phyloP scores from a whole-genome alignment of 2,888 invertebrate species.

The Protodeltote pygarga region DNA sequence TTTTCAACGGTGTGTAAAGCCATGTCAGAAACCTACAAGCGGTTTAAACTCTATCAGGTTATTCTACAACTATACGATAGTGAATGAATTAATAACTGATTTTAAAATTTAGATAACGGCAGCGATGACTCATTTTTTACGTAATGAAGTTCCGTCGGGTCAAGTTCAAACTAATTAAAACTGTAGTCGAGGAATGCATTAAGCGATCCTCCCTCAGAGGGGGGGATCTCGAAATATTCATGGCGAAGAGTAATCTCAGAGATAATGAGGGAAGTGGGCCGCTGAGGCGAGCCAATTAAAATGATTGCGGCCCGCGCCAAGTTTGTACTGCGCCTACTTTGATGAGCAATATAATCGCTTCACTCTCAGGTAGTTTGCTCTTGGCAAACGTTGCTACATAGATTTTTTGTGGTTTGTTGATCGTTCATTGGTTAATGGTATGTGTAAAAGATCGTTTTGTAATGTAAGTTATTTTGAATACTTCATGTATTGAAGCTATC shows the following conservation, averaged over 20 bases:
- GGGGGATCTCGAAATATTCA: slow-evolving; percentile 48
- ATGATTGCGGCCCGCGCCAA: slow-evolving; percentile 51
- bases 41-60: too few species aligned
- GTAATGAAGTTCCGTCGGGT: slow-evolving; percentile 46
- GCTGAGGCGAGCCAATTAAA: slow-evolving; percentile 57
- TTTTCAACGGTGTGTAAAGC: too few species aligned
- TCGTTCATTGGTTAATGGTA: not conserved
- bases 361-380: slow-evolving; percentile 43
- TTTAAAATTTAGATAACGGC: too few species aligned
- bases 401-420: slow-evolving; percentile 20
- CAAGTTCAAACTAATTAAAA: slow-evolving; percentile 57
- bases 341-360: slow-evolving; percentile 46
- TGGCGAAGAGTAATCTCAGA: slow-evolving; percentile 52
- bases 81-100: too few species aligned
- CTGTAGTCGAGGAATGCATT: slow-evolving; percentile 47
- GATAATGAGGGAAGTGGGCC: slow-evolving; percentile 53
- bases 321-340: slow-evolving; percentile 38
- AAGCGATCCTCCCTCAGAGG: slow-evolving; percentile 14
- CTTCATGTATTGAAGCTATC: too few species aligned
- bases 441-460: too few species aligned
- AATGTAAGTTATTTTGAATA: not conserved
- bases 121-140: slow-evolving; percentile 40
- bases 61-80: too few species aligned
- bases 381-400: slow-evolving; percentile 21
- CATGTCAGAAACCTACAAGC: too few species aligned